These are phyloP conservation scores for Intellagama lesueurii DNA, from an alignment of 2,797 vertebrate species.

Conservation along the genomic window DNA sequence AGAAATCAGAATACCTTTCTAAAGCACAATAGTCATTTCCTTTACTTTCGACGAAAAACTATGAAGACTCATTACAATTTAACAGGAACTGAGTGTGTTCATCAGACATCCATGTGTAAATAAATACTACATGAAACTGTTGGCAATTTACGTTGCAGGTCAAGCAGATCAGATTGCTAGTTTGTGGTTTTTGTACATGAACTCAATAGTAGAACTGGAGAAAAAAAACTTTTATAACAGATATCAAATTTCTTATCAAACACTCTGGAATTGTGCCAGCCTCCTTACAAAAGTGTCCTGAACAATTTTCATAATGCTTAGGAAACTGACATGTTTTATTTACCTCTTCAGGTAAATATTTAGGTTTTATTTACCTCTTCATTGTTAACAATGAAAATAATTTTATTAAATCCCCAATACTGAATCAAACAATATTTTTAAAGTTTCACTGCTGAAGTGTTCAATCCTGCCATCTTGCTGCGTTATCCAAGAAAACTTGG, in stretches of 20 bases:
- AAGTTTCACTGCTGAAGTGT: conserved; percentile 52
- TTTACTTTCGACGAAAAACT: background rate
- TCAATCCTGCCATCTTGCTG: conserved; percentile 22
- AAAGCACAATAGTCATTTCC: background rate
- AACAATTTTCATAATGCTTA: conserved; percentile 31
- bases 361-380: too few relatives aligned
- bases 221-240: conserved; percentile 23
- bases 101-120: background rate
- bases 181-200: background rate
- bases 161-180: conserved; percentile 13
- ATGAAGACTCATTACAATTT: conserved; percentile 9
- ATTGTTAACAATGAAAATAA: conserved; percentile 17
- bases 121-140: background rate
- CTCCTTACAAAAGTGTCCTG: conserved; percentile 15
- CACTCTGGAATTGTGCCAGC: background rate
- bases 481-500: background rate
- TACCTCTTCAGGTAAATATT: conserved; percentile 12
- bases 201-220: background rate
- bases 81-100: conserved; percentile 3
- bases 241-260: conserved; percentile 31
- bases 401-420: conserved; percentile 47
- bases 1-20: background rate
- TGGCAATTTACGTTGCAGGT: conserved; percentile 17
- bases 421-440: conserved; percentile 34
- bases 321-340: fast-evolving